Conservation (phyloP, 2,113 vertebrate genomes). For the Zeus faber region DNA sequence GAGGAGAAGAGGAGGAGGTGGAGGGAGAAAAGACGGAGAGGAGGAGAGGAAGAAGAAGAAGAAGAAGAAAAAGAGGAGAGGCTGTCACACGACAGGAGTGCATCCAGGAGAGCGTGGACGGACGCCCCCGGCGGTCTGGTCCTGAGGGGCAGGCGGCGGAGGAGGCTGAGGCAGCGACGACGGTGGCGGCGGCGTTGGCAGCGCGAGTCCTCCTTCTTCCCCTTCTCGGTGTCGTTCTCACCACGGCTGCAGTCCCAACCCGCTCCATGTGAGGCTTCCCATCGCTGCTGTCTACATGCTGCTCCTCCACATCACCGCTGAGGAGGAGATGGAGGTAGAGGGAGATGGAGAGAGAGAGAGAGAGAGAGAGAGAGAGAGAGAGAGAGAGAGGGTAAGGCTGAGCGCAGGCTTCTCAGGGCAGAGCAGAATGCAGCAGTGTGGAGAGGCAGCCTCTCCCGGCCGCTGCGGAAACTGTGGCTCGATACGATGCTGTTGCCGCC, state of each 20-base stretch:
- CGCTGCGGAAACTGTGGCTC: slow-evolving; percentile 39
- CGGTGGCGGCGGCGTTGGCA: neutral
- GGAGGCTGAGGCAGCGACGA: slow-evolving; percentile 20
- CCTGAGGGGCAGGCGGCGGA: slow-evolving; percentile 54
- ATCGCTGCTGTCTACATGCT: slow-evolving; percentile 93
- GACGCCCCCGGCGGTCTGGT: slow-evolving; percentile 69
- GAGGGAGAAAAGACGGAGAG: neutral
- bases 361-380: slow-evolving; percentile 17
- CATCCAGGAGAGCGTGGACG: slow-evolving; percentile 67
- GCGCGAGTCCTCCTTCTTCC: slow-evolving; percentile 36
- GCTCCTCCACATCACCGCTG: slow-evolving; percentile 84
- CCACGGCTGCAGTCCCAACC: slow-evolving; percentile 89
- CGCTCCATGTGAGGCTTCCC: slow-evolving; percentile 88
- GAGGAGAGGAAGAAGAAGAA: slow-evolving; percentile 25
- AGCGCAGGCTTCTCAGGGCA: slow-evolving; percentile 51
- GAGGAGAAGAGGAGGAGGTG: slow-evolving; percentile 17
- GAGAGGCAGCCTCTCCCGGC: slow-evolving; percentile 50
- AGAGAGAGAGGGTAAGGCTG: slow-evolving; percentile 46
- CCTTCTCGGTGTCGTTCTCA: slow-evolving; percentile 71
- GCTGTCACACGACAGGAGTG: slow-evolving; percentile 49
- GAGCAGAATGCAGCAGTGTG: slow-evolving; percentile 46
- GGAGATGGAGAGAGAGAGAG: slow-evolving; percentile 12
- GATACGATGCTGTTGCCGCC: slow-evolving; percentile 36
- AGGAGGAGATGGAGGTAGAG: slow-evolving; percentile 43
- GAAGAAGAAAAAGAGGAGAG: slow-evolving; percentile 35